Evolutionary conservation across 2,888 invertebrate genomes (phyloP).

Genomic region (Corbicula japonica): DNA sequence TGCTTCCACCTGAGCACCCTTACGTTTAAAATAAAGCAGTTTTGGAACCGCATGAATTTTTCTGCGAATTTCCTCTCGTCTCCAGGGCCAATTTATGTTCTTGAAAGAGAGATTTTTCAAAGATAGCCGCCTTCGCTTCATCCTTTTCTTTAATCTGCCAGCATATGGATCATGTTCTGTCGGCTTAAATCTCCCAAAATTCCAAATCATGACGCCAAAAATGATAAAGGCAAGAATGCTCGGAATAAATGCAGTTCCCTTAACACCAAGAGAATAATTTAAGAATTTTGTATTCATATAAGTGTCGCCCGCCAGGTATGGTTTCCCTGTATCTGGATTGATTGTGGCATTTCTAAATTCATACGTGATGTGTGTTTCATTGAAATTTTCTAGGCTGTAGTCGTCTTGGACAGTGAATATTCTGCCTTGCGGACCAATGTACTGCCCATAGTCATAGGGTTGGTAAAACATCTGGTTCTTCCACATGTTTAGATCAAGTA

Average conservation of each 20-base stretch:
- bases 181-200: conserved; percentile 81
- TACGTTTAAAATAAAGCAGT: conserved; percentile 64
- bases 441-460: conserved; percentile 88
- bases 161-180: conserved; percentile 80
- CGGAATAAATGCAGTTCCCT: conserved; percentile 87
- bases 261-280: conserved; percentile 85
- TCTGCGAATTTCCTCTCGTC: conserved; percentile 53
- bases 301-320: conserved; percentile 86
- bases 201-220: conserved; percentile 80
- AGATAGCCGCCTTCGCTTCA: conserved; percentile 64
- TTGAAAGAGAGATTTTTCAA: conserved; percentile 55
- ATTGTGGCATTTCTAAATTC: conserved; percentile 84
- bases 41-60: conserved; percentile 73
- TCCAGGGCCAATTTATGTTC: conserved; percentile 55
- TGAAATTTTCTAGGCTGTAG: conserved; percentile 77
- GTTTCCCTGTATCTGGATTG: conserved; percentile 85
- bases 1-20: conserved; percentile 60
- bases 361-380: conserved; percentile 85
- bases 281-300: conserved; percentile 87
- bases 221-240: conserved; percentile 78
- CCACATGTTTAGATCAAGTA: conserved; percentile 88
- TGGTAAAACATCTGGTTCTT: conserved; percentile 88
- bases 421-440: conserved; percentile 86
- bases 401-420: conserved; percentile 80
- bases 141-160: conserved; percentile 78